Evolutionary conservation across 2,888 invertebrate species (phyloP).

Genomic region (Lepidocyrtinus sp.): DNA sequence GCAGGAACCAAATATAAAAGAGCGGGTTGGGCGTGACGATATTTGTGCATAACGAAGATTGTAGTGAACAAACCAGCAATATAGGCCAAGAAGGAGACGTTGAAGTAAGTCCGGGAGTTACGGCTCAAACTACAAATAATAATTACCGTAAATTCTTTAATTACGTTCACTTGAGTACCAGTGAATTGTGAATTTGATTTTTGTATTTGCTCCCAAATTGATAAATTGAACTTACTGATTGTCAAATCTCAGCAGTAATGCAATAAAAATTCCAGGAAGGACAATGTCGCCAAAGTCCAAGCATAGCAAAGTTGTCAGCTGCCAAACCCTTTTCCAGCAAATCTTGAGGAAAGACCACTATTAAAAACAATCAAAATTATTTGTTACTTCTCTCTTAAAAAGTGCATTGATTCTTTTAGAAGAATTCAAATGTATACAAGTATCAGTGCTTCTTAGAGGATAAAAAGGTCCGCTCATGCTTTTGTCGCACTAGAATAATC

Average conservation of each 20-base stretch:
- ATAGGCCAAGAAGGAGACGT: constrained; percentile 92
- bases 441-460: constrained; percentile 68
- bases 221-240: constrained; percentile 78
- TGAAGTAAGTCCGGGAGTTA: constrained; percentile 89
- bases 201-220: no score
- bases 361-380: constrained; percentile 28
- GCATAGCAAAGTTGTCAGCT: constrained; percentile 97
- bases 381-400: neutral
- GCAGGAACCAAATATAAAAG: constrained; percentile 97
- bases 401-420: neutral
- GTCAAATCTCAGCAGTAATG: constrained; percentile 95
- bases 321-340: constrained; percentile 91
- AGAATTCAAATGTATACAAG: neutral
- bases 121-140: constrained; percentile 80
- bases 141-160: no score
- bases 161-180: no score
- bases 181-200: neutral
- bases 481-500: constrained; percentile 40
- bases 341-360: constrained; percentile 99
- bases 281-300: constrained; percentile 99
- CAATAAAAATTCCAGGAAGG: constrained; percentile 99
- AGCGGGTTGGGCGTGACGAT: constrained; percentile 98
- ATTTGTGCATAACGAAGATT: constrained; percentile 97
- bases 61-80: constrained; percentile 93
- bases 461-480: constrained; percentile 46